These are phyloP conservation scores for Catharus fuscescens DNA, from an alignment of 2,113 vertebrate genomes.

Conservation along the genomic window DNA sequence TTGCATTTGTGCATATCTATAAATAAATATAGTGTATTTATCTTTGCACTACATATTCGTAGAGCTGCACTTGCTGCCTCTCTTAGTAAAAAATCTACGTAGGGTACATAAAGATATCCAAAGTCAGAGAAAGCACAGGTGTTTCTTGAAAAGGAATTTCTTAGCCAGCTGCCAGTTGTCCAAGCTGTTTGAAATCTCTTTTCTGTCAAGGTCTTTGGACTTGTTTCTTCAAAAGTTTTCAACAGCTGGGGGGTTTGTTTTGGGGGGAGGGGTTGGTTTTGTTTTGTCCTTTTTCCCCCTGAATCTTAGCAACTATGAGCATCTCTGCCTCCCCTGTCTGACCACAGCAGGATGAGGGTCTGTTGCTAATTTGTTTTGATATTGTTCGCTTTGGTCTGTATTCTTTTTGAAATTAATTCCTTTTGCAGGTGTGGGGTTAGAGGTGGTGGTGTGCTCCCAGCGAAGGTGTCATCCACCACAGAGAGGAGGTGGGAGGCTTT, in stretches of 20 bases:
- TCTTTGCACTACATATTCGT: not conserved
- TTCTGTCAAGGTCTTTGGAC: conserved; percentile 52
- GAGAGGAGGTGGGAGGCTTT: conserved; percentile 54
- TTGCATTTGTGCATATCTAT: not conserved
- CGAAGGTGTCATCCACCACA: conserved; percentile 38
- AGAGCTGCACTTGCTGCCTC: not conserved
- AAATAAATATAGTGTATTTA: not conserved
- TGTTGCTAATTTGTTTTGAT: conserved; percentile 57
- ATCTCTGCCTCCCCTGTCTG: conserved; percentile 7
- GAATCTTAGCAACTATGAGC: conserved; percentile 8
- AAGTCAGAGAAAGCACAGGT: conserved; percentile 14
- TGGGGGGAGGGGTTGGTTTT: not conserved
- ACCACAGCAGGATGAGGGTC: conserved; percentile 12
- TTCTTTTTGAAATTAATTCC: conserved; percentile 64
- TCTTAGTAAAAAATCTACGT: not conserved
- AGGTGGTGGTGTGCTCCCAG: conserved; percentile 45
- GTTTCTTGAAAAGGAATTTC: conserved; percentile 49
- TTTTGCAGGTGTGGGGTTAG: conserved; percentile 69
- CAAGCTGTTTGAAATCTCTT: conserved; percentile 43
- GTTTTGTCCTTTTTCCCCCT: not conserved
- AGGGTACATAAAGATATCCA: not conserved
- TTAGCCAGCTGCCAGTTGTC: conserved; percentile 16
- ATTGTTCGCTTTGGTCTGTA: conserved; percentile 36
- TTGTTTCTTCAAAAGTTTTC: conserved; percentile 35
- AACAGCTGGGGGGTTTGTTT: not conserved